Base-by-base conservation (phyloP, 2,797 vertebrate species). In the Malurus splendens region DNA sequence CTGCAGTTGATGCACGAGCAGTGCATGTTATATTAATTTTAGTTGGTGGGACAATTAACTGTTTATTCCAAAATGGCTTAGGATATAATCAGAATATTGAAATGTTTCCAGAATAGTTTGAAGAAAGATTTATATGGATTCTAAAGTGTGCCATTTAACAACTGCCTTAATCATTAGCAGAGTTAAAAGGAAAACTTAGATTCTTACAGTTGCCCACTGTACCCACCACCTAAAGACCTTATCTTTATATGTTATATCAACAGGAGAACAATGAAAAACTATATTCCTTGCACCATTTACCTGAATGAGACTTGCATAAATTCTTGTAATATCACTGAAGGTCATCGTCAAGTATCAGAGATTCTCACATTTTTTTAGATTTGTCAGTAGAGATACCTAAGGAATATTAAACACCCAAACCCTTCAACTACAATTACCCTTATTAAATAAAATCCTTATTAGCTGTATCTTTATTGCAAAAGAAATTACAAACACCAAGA, bases 401-500 rank as follows among this genome's bases (percentile, higher is more conserved):
- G 50, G 94, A 96, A 96, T 97, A 95, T 87, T 97, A 96, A 96
- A 90, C 32, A 95, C 38, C n/a, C 54, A 86, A 89, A 82, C 22
- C 38, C 32, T 96, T 95, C 91, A 93, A 89, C 68, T 95, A 86
- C 90, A 94, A 96, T 96, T 96, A 96, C 82, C 62, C 59, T 91
- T 96, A 93, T 96, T 94, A 96, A 95, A 95, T 93, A 95, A 96
- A 96, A 94, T 73, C 90, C 76, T 90, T 94, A 95, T 85, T 82
- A 86, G 28, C 54, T 93, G 52, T 91, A 94, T 93, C 52, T 62
- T 94, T 70, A 90, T 57, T 66, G 90, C 78, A 96, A 93, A 96
- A 95, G 85, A 96, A 95, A 96, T 95, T 90, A 92, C 74, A 95
- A 93, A 45, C 71, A 73, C 50, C 28, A 36, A 64, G 32, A 79